A percentile compares a stretch with the other conserved stretches of the same genome.
These are phyloP conservation scores for Clarias gariepinus DNA, from an alignment of 2,113 vertebrate genomes.

Conservation along the genomic window DNA sequence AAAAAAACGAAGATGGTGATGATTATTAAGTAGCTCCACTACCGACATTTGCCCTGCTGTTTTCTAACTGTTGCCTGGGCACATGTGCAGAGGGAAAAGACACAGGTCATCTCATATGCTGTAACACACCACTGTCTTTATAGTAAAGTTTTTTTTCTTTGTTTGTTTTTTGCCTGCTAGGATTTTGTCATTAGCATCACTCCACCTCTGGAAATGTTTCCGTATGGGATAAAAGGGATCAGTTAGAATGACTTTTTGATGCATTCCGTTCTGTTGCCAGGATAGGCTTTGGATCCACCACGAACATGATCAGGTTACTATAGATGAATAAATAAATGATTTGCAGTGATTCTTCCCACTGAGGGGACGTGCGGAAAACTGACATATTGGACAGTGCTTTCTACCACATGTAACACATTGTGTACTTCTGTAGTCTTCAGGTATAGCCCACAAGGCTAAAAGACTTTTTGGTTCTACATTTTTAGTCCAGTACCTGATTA, in stretches of 20 bases:
- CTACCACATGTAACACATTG: background rate
- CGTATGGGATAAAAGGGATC: background rate
- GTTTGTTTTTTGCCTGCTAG: background rate
- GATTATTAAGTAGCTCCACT: background rate
- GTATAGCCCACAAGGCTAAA: no score
- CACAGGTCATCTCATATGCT: background rate
- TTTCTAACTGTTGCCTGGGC: background rate
- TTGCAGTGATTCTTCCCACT: background rate
- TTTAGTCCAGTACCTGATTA: no score
- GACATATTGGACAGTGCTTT: background rate
- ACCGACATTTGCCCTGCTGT: background rate
- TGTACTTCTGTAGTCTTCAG: background rate
- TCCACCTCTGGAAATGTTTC: background rate
- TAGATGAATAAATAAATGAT: background rate
- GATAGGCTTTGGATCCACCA: background rate
- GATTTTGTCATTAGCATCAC: background rate
- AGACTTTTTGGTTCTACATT: no score
- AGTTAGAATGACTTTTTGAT: background rate
- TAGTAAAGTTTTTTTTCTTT: background rate
- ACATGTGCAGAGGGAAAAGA: background rate
- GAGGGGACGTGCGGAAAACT: background rate
- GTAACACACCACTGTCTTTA: background rate
- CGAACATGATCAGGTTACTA: background rate
- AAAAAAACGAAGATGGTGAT: background rate
- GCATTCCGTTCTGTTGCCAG: background rate